Conservation (phyloP, 2,797 vertebrate species). For the Sebastes miniatus region DNA sequence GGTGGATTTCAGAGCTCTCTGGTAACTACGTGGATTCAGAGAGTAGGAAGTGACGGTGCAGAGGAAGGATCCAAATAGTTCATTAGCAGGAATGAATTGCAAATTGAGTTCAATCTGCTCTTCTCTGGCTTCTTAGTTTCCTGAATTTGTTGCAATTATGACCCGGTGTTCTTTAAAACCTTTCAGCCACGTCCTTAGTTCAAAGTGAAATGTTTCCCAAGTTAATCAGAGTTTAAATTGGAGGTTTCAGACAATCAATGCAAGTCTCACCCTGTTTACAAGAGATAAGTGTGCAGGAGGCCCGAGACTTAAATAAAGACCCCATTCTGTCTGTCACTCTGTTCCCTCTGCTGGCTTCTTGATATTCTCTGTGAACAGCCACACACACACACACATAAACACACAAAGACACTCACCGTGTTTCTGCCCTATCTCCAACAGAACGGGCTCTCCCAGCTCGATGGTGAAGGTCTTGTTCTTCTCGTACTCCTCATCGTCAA, state of each 20-base stretch:
- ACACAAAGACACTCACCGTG: conserved; percentile 63
- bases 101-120: neutral
- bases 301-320: conserved; percentile 22
- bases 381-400: neutral
- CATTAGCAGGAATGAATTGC: neutral
- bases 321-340: conserved; percentile 10
- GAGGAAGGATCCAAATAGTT: neutral
- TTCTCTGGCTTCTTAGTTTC: neutral
- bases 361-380: neutral
- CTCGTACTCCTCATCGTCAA: conserved; percentile 90
- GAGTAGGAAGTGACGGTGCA: neutral
- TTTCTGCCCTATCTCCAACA: conserved; percentile 85
- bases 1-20: neutral
- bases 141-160: neutral
- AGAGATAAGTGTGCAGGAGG: neutral
- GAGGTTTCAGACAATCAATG: conserved; percentile 27
- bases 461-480: conserved; percentile 88
- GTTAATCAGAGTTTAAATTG: conserved; percentile 7
- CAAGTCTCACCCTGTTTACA: conserved; percentile 14
- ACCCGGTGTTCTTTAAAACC: neutral
- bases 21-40: neutral
- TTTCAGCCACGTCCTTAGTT: neutral
- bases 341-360: neutral
- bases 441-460: conserved; percentile 84
- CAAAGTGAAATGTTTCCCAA: conserved; percentile 29